Base-by-base conservation (phyloP, 2,888 invertebrate genomes). In the Tetragonisca angustula region DNA sequence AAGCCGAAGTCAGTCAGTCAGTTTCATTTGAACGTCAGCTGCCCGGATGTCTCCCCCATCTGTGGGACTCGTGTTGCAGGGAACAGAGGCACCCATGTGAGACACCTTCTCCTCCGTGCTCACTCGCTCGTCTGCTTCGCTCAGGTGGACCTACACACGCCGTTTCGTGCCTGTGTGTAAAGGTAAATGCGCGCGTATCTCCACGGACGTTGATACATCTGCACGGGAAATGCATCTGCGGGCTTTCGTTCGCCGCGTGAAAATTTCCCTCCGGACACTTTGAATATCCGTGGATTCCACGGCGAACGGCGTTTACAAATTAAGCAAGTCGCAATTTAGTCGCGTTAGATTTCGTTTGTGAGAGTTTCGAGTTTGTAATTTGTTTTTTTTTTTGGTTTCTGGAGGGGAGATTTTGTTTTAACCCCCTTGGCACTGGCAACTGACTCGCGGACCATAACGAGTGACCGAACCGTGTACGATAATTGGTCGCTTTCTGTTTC, bases 41-140 rank as follows among this genome's bases (percentile, higher is more conserved):
- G 94, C 94, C 94, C 94, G 94, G 94, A 94, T 94, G 94, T 94
- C 94, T 94, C 94, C 94, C 94, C 94, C 94, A 94, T 94, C 93
- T 94, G 92, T 93, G 92, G 92, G 92, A 92, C 92, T 92, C 93
- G 92, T 90, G 93, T 93, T 93, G 93, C 92, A 92, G 93, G 92
- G 91, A 92, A 93, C 92, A 93, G 94, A 91, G 91, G 93, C 94
- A 94, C 92, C 94, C 94, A 94, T 94, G 94, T 94, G 94, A 94
- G 94, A 94, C 94, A 93, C 94, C 94, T 94, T 94, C 93, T 93
- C 90, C 92, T 92, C 91, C 89, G 89, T 90, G 89, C 88, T 89
- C 90, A 86, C 90, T 90, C 90, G 87, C 91, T 90, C 89, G 89
- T 87, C 87, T 90, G 89, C 91, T 91, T 43, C 91, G 87, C 91